Conservation (phyloP, 2,888 invertebrate genomes). For the Coleophora deauratella region DNA sequence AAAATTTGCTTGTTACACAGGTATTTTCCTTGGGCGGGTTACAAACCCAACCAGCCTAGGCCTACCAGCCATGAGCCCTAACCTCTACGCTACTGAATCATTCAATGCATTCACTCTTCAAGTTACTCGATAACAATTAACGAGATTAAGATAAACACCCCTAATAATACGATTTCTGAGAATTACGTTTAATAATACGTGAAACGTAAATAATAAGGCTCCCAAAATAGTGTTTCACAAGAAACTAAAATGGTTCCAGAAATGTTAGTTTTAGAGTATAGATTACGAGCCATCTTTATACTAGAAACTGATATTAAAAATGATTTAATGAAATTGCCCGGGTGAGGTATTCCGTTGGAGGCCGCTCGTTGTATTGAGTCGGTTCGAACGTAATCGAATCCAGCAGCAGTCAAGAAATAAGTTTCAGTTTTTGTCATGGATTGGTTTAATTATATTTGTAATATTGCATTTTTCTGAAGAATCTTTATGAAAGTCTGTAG, state of each 20-base stretch:
- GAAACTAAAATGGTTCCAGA: not conserved
- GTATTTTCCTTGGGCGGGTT: no score
- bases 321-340: not conserved
- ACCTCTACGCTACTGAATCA: no score
- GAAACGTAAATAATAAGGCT: not conserved
- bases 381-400: no score
- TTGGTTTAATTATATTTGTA: not conserved
- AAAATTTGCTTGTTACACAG: no score
- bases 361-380: no score
- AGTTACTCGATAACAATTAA: no score
- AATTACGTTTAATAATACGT: not conserved
- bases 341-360: not conserved
- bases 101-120: no score
- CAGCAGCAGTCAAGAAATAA: no score
- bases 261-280: not conserved
- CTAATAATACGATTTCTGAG: not conserved
- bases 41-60: no score
- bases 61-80: no score
- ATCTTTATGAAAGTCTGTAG: no score
- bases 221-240: not conserved
- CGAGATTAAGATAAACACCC: no score
- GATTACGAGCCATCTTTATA: not conserved
- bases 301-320: constrained; percentile 1
- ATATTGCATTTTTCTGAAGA: not conserved
- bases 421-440: not conserved